phyloP scores from a whole-genome alignment of 2,113 vertebrate genomes.

The Speoplatyrhinus poulsoni region DNA sequence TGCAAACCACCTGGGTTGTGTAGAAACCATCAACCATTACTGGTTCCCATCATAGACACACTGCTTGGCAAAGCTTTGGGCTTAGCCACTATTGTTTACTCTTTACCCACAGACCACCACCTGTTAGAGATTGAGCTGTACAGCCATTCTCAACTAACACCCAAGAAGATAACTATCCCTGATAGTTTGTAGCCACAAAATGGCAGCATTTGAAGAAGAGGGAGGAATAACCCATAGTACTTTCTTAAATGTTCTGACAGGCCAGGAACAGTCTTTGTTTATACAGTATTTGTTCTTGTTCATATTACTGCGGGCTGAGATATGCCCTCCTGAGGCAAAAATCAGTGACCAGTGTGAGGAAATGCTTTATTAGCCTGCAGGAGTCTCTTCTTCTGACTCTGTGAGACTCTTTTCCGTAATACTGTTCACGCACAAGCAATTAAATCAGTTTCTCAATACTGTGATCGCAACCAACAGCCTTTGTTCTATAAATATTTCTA shows the following conservation, averaged over 20 bases:
- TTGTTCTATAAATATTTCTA: conserved; percentile 57
- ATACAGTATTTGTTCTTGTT: no score
- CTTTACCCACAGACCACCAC: conserved; percentile 58
- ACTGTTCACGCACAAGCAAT: conserved; percentile 63
- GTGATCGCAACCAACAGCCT: conserved; percentile 53
- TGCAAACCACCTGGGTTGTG: conserved; percentile 58
- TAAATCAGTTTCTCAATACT: conserved; percentile 60
- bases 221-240: conserved; percentile 11
- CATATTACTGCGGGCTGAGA: conserved; percentile 2
- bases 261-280: background rate
- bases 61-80: conserved; percentile 46
- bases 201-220: conserved; percentile 2
- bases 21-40: conserved; percentile 38
- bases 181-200: conserved; percentile 11
- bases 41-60: conserved; percentile 58
- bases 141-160: conserved; percentile 68
- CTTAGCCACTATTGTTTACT: conserved; percentile 62
- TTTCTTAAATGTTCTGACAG: background rate
- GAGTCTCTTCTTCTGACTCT: conserved; percentile 29
- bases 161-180: conserved; percentile 59
- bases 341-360: conserved; percentile 48
- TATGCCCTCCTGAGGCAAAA: conserved; percentile 27
- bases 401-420: conserved; percentile 54
- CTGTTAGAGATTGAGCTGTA: conserved; percentile 71
- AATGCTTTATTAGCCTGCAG: conserved; percentile 38